phyloP scores from a whole-genome alignment of 2,888 invertebrate genomes.

The Epinotia nisella region DNA sequence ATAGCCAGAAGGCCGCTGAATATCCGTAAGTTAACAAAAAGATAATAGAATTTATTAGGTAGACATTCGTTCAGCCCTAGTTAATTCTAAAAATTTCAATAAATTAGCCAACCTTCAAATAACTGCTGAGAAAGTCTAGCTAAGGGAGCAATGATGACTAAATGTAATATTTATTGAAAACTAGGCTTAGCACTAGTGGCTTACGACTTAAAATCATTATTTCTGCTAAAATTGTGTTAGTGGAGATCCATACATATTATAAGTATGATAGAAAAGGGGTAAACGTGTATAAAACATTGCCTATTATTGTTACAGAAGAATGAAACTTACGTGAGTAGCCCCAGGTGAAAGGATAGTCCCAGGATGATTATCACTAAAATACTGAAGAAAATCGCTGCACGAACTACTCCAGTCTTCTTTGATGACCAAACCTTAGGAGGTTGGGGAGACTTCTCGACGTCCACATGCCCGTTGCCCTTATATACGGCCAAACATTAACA shows the following conservation, averaged over 20 bases:
- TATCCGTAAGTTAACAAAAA: background rate
- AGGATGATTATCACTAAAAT: conserved; percentile 47
- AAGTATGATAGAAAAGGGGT: background rate
- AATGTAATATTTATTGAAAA: background rate
- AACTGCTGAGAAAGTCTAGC: conserved; percentile 4
- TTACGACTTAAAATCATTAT: background rate
- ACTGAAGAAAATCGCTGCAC: conserved; percentile 58
- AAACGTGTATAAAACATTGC: background rate
- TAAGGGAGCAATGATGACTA: conserved; percentile 11
- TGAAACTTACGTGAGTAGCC: conserved; percentile 42
- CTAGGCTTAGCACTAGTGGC: too few relatives aligned
- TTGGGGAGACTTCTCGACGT: conserved; percentile 48
- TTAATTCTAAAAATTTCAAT: background rate
- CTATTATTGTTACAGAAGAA: background rate
- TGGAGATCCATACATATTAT: background rate
- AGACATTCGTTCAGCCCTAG: conserved; percentile 5
- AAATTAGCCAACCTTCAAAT: conserved; percentile 9
- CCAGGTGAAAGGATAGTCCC: conserved; percentile 37
- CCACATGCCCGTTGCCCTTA: conserved; percentile 31
- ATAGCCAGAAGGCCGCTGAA: background rate
- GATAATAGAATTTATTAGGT: background rate
- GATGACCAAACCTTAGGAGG: conserved; percentile 47
- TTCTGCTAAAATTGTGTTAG: background rate
- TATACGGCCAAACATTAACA: conserved; percentile 46
- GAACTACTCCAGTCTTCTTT: conserved; percentile 57